phyloP scores from a whole-genome alignment of 2,113 vertebrate genomes.

The Crotalus tigris region DNA sequence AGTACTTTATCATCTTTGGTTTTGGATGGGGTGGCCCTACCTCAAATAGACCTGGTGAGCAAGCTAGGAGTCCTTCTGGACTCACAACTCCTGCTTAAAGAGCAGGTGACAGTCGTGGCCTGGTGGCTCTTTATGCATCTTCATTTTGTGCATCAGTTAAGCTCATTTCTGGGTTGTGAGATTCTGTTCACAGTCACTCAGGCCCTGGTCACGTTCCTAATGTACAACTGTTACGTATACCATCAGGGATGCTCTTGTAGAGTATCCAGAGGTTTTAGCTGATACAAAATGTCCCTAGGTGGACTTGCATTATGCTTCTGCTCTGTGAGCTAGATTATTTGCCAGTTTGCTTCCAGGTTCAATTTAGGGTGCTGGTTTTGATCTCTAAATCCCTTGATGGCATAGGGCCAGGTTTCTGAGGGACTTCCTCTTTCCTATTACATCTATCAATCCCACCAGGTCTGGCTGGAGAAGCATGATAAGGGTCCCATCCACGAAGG shows the following conservation, averaged over 20 bases:
- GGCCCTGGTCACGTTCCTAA: too few relatives aligned
- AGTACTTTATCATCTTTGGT: not conserved
- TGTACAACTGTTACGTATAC: too few relatives aligned
- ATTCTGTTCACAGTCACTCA: not conserved
- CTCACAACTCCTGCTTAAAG: not conserved
- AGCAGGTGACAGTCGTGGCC: not conserved
- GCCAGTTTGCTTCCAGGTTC: not conserved
- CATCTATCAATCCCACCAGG: not conserved
- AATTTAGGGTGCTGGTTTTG: not conserved
- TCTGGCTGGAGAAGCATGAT: not conserved
- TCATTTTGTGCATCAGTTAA: not conserved
- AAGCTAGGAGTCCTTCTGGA: not conserved
- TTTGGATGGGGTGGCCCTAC: not conserved
- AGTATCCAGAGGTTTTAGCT: too few relatives aligned
- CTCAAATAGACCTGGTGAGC: not conserved
- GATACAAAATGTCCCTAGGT: too few relatives aligned
- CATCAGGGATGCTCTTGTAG: too few relatives aligned
- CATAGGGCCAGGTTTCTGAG: not conserved
- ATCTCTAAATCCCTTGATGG: not conserved
- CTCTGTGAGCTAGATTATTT: not conserved
- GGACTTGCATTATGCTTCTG: too few relatives aligned
- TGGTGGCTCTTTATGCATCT: not conserved
- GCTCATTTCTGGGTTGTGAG: not conserved
- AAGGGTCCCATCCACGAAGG: not conserved
- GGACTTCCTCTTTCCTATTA: not conserved